These are phyloP conservation scores for Pelobates cultripes DNA, from an alignment of 2,797 vertebrate genomes.

Conservation along the genomic window DNA sequence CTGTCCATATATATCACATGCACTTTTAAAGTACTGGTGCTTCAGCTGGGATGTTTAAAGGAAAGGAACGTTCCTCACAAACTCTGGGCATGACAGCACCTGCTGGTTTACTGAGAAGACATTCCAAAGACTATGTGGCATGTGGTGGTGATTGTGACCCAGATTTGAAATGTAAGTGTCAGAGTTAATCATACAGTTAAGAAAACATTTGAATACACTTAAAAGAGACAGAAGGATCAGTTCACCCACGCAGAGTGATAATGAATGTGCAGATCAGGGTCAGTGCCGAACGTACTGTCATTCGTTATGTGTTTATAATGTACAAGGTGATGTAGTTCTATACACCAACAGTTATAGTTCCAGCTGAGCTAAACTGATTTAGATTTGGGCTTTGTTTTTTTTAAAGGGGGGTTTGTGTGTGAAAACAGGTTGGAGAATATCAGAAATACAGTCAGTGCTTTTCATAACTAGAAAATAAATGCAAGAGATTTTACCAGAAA, in stretches of 20 bases:
- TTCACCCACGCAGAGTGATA: constrained; percentile 15
- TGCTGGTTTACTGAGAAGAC: constrained; percentile 18
- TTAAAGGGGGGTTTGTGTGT: too few relatives aligned
- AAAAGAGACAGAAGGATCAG: constrained; percentile 14
- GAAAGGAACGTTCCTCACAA: neutral
- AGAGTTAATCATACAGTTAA: constrained; percentile 36
- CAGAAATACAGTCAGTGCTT: too few relatives aligned
- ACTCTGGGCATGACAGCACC: constrained; percentile 43
- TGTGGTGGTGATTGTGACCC: constrained; percentile 32
- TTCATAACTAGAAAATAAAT: too few relatives aligned
- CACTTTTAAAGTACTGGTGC: too few relatives aligned
- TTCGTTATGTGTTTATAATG: too few relatives aligned
- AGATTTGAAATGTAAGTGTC: constrained; percentile 33
- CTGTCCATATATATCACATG: too few relatives aligned
- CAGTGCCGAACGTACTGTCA: neutral
- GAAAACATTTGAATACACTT: constrained; percentile 31
- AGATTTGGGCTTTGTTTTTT: too few relatives aligned
- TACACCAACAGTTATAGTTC: too few relatives aligned
- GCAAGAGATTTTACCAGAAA: too few relatives aligned
- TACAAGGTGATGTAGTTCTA: too few relatives aligned
- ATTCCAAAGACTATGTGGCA: constrained; percentile 32
- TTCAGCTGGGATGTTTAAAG: neutral
- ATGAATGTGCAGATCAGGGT: neutral
- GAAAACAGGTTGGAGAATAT: too few relatives aligned
- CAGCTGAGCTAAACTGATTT: too few relatives aligned